These are phyloP conservation scores for Thelaira solivaga DNA, from an alignment of 2,888 invertebrate species.

Conservation along the genomic window DNA sequence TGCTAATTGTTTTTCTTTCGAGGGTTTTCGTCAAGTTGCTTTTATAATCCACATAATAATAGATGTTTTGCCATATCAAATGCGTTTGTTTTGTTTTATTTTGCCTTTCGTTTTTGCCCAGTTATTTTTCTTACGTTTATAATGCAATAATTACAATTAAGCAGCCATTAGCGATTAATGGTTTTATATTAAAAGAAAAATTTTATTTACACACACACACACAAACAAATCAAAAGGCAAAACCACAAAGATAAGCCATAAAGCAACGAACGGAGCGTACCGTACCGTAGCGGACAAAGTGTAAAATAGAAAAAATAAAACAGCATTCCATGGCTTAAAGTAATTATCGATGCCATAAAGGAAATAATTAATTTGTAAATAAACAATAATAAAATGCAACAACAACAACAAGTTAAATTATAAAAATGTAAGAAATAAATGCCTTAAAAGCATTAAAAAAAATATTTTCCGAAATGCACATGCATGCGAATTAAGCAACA, in stretches of 20 bases:
- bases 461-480: no score
- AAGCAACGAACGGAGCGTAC: no score
- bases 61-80: slow-evolving; percentile 47
- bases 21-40: slow-evolving; percentile 50
- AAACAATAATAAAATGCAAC: slow-evolving; percentile 11
- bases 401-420: not conserved
- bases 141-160: slow-evolving; percentile 61
- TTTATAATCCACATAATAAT: slow-evolving; percentile 61
- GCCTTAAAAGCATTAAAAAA: not conserved
- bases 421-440: slow-evolving; percentile 20
- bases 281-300: slow-evolving; percentile 39
- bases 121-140: slow-evolving; percentile 49
- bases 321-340: slow-evolving; percentile 49
- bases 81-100: slow-evolving; percentile 38
- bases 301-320: slow-evolving; percentile 18
- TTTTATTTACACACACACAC: no score
- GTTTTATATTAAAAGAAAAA: slow-evolving; percentile 16
- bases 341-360: slow-evolving; percentile 60
- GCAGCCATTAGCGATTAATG: slow-evolving; percentile 60
- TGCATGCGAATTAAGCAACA: no score
- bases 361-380: slow-evolving; percentile 60
- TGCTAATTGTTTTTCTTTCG: slow-evolving; percentile 57
- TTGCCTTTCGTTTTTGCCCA: slow-evolving; percentile 10
- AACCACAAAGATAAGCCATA: slow-evolving; percentile 33
- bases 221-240: no score